These are phyloP conservation scores for Deroptyus accipitrinus DNA, from an alignment of 2,113 vertebrate genomes.

Conservation along the genomic window DNA sequence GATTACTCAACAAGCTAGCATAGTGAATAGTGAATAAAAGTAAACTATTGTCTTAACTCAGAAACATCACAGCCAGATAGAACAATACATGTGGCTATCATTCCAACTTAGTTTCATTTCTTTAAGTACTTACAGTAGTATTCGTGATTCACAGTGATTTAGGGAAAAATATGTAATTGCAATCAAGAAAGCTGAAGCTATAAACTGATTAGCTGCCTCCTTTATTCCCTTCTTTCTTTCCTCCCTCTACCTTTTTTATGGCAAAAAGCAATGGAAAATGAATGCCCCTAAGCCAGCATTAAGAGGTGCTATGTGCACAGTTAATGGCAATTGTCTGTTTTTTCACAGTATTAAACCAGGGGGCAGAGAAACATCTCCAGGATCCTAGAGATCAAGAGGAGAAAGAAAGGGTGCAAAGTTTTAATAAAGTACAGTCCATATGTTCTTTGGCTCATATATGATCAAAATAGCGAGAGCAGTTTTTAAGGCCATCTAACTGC, in stretches of 20 bases:
- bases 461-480: background rate
- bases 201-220: background rate
- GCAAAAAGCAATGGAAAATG: background rate
- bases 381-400: background rate
- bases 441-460: background rate
- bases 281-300: background rate
- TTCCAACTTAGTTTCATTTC: background rate
- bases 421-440: background rate
- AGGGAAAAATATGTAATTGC: background rate
- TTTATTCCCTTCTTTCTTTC: background rate
- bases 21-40: background rate
- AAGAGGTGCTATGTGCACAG: background rate
- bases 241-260: background rate
- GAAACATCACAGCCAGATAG: background rate
- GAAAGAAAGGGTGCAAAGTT: background rate
- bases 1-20: background rate
- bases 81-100: background rate
- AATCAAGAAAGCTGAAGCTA: background rate
- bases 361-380: background rate
- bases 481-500: background rate
- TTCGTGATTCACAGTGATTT: background rate
- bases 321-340: background rate
- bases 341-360: background rate
- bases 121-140: background rate
- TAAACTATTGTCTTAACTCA: background rate